Evolutionary conservation across 2,797 vertebrate genomes (phyloP).

Genomic region (Bovichtus diacanthus): DNA sequence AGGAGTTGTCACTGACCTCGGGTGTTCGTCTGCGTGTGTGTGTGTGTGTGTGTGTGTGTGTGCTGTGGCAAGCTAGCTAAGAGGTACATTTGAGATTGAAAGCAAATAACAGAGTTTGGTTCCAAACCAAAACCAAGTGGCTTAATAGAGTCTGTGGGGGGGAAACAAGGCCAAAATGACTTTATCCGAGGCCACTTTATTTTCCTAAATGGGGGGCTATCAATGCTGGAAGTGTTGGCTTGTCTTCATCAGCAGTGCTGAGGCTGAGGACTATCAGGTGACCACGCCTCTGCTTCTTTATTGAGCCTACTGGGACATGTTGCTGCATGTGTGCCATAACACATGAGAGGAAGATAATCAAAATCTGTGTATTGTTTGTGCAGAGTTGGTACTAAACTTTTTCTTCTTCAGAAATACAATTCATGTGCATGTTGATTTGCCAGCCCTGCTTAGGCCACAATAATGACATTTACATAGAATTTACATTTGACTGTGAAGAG

Average conservation of each 20-base stretch:
- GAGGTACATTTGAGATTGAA: slow-evolving; percentile 31
- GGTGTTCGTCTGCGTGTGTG: background rate
- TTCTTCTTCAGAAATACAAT: slow-evolving; percentile 17
- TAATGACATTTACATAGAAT: slow-evolving; percentile 3
- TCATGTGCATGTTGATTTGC: slow-evolving; percentile 22
- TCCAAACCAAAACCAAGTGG: slow-evolving; percentile 20
- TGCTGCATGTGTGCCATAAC: background rate
- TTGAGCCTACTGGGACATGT: background rate
- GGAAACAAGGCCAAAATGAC: background rate
- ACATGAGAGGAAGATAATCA: slow-evolving; percentile 11
- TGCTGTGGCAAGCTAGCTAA: background rate
- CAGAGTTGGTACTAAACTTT: background rate
- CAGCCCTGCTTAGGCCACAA: background rate
- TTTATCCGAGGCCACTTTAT: slow-evolving; percentile 2
- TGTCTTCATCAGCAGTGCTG: background rate
- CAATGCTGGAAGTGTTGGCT: background rate
- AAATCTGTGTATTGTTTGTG: slow-evolving; percentile 17
- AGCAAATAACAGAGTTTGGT: slow-evolving; percentile 34
- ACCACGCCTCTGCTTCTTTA: background rate
- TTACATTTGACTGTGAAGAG: background rate
- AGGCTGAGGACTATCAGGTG: background rate
- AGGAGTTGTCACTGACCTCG: background rate
- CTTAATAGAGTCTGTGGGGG: slow-evolving; percentile 7
- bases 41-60: background rate
- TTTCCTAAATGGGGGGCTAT: slow-evolving; percentile 6